phyloP scores from a whole-genome alignment of 2,888 invertebrate genomes.

The Amblyjoppa proteus region DNA sequence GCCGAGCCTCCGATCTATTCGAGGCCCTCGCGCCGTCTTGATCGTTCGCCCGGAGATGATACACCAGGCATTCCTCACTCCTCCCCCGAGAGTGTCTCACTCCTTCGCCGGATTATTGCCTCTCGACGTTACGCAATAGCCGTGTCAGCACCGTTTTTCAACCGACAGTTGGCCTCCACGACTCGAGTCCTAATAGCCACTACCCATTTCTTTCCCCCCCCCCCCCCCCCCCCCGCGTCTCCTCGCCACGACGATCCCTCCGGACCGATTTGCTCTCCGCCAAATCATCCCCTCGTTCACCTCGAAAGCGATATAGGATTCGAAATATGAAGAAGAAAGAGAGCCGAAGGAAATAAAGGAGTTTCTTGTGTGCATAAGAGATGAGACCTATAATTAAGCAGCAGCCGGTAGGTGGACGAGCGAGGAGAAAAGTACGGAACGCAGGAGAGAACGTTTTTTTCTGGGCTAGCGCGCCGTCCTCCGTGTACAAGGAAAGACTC shows the following conservation, averaged over 20 bases:
- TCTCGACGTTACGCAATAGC: conserved; percentile 9
- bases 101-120: background rate
- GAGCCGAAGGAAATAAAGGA: conserved; percentile 5
- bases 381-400: conserved; percentile 69
- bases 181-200: conserved; percentile 7
- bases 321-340: background rate
- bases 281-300: conserved; percentile 56
- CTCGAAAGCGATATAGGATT: conserved; percentile 44
- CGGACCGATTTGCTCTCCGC: background rate
- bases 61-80: background rate
- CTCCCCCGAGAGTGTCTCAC: background rate
- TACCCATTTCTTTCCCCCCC: background rate
- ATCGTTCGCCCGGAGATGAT: background rate
- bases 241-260: no score
- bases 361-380: conserved; percentile 21
- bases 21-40: background rate
- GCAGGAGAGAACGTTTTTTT: conserved; percentile 68
- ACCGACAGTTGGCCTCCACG: conserved; percentile 62
- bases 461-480: conserved; percentile 70
- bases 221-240: no score
- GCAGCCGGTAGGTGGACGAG: conserved; percentile 64
- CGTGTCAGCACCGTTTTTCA: background rate
- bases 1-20: background rate
- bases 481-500: background rate
- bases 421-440: conserved; percentile 47